Percentiles rank a stretch among this genome's conserved stretches.
These are phyloP conservation scores for Ophion costatus DNA, from an alignment of 2,888 invertebrate genomes.

Conservation along the genomic window DNA sequence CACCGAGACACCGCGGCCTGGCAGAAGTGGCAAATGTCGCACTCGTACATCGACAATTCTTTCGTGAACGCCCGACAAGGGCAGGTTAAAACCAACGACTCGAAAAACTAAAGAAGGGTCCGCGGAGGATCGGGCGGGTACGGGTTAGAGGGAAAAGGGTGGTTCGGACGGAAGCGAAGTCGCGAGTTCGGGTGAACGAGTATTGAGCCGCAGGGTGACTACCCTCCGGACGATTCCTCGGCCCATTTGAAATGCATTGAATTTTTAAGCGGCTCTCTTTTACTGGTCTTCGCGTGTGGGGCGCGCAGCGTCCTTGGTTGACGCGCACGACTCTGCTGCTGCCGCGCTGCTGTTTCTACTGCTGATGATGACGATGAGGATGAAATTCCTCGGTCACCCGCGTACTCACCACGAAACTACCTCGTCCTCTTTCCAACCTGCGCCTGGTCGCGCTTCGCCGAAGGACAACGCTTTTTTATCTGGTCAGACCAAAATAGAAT, in stretches of 20 bases:
- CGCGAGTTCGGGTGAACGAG: slow-evolving; percentile 64
- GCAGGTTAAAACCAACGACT: slow-evolving; percentile 29
- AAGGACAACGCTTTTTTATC: slow-evolving; percentile 29
- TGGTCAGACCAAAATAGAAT: slow-evolving; percentile 51
- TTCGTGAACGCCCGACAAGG: background rate
- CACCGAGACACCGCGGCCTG: background rate
- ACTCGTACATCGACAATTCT: slow-evolving; percentile 19
- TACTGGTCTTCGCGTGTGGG: slow-evolving; percentile 67
- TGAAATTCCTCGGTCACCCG: slow-evolving; percentile 61
- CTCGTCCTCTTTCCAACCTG: no score
- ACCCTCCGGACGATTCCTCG: slow-evolving; percentile 73
- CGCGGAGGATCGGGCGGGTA: background rate
- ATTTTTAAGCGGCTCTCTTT: slow-evolving; percentile 81
- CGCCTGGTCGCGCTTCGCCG: no score
- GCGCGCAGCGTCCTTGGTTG: slow-evolving; percentile 59
- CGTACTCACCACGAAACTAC: slow-evolving; percentile 13
- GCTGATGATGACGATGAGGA: slow-evolving; percentile 48
- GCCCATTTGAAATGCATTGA: slow-evolving; percentile 83
- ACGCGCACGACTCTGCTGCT: slow-evolving; percentile 28
- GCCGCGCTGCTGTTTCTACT: slow-evolving; percentile 44
- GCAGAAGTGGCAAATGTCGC: background rate
- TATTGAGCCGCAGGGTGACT: slow-evolving; percentile 74
- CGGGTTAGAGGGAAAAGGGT: slow-evolving; percentile 9
- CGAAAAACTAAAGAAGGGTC: slow-evolving; percentile 6
- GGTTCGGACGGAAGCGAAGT: slow-evolving; percentile 46